phyloP scores from a whole-genome alignment of 2,888 invertebrate species.

The Heliconius sara region DNA sequence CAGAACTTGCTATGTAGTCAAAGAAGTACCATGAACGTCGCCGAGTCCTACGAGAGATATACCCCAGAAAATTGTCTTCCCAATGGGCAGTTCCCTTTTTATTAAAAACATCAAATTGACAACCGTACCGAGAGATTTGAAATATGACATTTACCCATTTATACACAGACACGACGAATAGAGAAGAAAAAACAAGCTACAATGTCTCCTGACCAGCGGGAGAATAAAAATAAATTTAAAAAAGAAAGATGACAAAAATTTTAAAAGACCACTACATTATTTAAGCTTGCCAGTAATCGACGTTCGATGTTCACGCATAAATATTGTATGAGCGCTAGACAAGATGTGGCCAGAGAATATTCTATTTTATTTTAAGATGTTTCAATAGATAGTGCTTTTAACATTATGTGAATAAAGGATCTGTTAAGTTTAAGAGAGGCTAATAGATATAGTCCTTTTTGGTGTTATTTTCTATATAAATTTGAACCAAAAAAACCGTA shows the following conservation, averaged over 20 bases:
- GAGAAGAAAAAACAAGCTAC: neutral
- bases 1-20: neutral
- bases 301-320: slow-evolving; percentile 75
- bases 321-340: slow-evolving; percentile 72
- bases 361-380: slow-evolving; percentile 59
- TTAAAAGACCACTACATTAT: neutral
- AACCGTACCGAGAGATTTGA: neutral
- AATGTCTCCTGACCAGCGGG: too few species aligned
- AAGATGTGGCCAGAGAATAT: slow-evolving; percentile 67
- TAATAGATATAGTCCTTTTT: slow-evolving; percentile 50
- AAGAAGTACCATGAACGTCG: neutral
- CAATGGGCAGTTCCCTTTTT: too few species aligned
- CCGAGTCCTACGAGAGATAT: neutral
- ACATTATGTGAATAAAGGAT: slow-evolving; percentile 49
- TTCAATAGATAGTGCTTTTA: slow-evolving; percentile 50
- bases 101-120: neutral
- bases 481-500: slow-evolving; percentile 34
- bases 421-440: slow-evolving; percentile 49
- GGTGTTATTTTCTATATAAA: slow-evolving; percentile 26
- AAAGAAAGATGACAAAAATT: neutral
- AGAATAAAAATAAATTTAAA: neutral
- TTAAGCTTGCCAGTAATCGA: slow-evolving; percentile 64
- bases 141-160: neutral
- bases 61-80: neutral
- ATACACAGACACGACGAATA: neutral